Evolutionary conservation across 2,113 vertebrate species (phyloP).

Genomic region (Tringa solitaria): DNA sequence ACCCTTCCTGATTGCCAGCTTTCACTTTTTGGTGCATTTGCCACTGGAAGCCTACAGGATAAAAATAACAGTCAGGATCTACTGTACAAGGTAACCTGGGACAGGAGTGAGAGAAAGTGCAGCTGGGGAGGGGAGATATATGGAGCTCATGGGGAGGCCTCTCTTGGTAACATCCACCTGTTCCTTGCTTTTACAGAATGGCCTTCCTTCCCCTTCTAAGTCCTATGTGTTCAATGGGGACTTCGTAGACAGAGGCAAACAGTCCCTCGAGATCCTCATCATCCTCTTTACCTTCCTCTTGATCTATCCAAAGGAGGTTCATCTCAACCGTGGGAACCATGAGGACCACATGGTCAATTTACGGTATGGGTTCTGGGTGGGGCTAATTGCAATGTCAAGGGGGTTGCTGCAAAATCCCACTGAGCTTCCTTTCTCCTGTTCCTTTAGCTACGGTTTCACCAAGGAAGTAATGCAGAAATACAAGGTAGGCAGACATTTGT

Average conservation of each 20-base stretch:
- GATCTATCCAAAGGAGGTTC: constrained; percentile 88
- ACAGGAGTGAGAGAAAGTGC: background rate
- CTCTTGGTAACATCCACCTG: background rate
- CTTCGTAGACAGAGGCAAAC: constrained; percentile 90
- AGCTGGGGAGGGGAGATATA: background rate
- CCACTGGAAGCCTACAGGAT: background rate
- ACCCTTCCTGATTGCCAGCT: background rate
- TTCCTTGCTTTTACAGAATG: constrained; percentile 77
- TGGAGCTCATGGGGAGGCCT: background rate
- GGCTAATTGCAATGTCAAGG: rapidly evolving
- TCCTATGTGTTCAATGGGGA: constrained; percentile 92
- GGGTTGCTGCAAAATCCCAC: background rate
- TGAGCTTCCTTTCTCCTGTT: constrained; percentile 23
- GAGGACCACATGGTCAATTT: constrained; percentile 92
- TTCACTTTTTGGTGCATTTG: background rate
- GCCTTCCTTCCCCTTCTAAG: constrained; percentile 87
- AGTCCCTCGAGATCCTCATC: constrained; percentile 90
- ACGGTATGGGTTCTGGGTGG: constrained; percentile 68
- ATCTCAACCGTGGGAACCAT: constrained; percentile 92
- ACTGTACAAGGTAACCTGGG: background rate
- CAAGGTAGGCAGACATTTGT: constrained; percentile 70
- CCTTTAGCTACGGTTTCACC: constrained; percentile 87
- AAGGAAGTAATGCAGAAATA: constrained; percentile 93
- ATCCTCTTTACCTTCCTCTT: constrained; percentile 89
- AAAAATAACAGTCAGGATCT: background rate